Base-by-base conservation (phyloP, 2,888 invertebrate genomes). In the Mesochorus sp. region DNA sequence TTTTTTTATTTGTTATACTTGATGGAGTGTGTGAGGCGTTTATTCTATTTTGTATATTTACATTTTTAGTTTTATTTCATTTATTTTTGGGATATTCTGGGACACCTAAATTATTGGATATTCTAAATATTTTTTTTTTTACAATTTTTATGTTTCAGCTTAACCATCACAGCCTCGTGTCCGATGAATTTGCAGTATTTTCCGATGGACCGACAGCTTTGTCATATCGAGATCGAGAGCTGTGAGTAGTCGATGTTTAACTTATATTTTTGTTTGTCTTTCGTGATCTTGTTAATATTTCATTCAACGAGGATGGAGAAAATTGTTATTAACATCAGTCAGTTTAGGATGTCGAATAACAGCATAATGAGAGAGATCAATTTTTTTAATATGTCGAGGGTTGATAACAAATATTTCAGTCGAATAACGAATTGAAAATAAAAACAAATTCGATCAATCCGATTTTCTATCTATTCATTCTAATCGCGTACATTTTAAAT, bases 141-240 rank as follows among this genome's bases (percentile, higher is more conserved):
- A 19, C 24, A 37, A 44, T 39, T 61, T 70, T 53, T 66, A n/a
- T 75, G 83, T 94, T 94, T 55, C 94, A 97, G 97, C 91, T 94
- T 98, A 92, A 98, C 98, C 83, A 97, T 98, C 88, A 98, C 98
- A 82, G 97, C 97, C 82, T 97, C 97, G 85, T 98, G 98, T 92
- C 97, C 97, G 73, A 98, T 98, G 98, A 97, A 97, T 91, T 94
- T 98, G 61, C 97, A 98, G 91, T 98, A 97, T 92, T 98, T 98
- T 91, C 98, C 98, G 39, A 97, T 98, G 97, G 98, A 98, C 92
- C 95, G 97, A 85, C 98, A 98, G 91, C 92, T 97, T 83, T 98
- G 98, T 92, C 96, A 97, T 91, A 97, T 98, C 91, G 97, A 97
- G 93, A 97, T 98, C 88, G 98, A 98, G 94, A 98, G 98, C 94